phyloP scores from a whole-genome alignment of 2,888 invertebrate species.

The Aspidiotus rigidus region DNA sequence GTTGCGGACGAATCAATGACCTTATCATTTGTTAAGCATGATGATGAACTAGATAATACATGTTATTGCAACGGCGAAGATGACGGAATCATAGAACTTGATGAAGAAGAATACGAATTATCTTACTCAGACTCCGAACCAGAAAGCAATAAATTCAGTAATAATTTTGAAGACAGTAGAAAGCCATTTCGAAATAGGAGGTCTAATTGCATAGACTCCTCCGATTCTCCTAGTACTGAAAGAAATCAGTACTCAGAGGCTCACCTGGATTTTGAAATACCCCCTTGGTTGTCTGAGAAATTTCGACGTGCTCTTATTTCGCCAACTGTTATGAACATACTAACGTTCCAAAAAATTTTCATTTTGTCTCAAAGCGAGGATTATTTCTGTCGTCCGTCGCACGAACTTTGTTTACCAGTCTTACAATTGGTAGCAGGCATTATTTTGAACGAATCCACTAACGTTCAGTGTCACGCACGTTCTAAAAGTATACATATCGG shows the following conservation, averaged over 20 bases:
- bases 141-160: too few relatives aligned
- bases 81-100: not conserved
- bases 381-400: conserved; percentile 52
- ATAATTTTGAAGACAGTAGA: too few relatives aligned
- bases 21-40: not conserved
- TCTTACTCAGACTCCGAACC: not conserved
- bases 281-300: conserved; percentile 57
- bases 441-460: conserved; percentile 3
- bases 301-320: conserved; percentile 55
- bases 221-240: not conserved
- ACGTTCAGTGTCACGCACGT: conserved; percentile 26
- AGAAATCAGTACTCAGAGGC: not conserved
- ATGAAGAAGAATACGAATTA: not conserved
- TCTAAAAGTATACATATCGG: conserved; percentile 7
- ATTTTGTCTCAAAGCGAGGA: conserved; percentile 65
- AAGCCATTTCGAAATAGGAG: too few relatives aligned
- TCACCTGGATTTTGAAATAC: conserved; percentile 40
- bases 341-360: conserved; percentile 55
- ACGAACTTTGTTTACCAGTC: conserved; percentile 53
- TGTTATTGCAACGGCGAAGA: not conserved
- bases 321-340: conserved; percentile 58
- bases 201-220: too few relatives aligned
- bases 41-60: not conserved
- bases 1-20: too few relatives aligned
- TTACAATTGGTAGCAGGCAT: conserved; percentile 50